Percentiles rank a stretch among this genome's conserved stretches.
Evolutionary conservation across 1,140 invertebrate genomes (phyloP).

Genomic region (Saccostrea glomerata): DNA sequence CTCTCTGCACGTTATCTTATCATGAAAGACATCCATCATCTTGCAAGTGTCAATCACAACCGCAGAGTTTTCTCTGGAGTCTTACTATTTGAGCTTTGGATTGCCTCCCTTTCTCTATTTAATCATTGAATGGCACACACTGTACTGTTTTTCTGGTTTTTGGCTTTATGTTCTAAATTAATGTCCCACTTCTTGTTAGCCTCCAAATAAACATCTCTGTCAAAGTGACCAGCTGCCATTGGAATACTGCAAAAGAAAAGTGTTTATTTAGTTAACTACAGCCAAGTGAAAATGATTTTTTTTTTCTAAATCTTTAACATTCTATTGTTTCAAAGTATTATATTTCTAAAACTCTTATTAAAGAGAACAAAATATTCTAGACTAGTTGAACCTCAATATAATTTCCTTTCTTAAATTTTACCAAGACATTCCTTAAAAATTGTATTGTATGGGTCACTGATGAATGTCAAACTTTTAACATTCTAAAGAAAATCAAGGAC

Average conservation of each 20-base stretch:
- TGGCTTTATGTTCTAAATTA: neutral
- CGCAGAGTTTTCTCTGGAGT: neutral
- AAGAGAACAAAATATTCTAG: too few species aligned
- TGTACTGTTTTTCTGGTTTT: conserved; percentile 42
- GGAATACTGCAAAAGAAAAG: conserved; percentile 54
- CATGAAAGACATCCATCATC: neutral
- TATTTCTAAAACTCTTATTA: too few species aligned
- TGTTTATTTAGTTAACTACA: neutral
- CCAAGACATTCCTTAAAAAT: too few species aligned
- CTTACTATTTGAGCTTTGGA: neutral
- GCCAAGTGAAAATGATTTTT: neutral
- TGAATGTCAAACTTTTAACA: too few species aligned
- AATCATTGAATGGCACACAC: conserved; percentile 49
- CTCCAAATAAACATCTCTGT: conserved; percentile 67
- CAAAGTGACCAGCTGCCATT: conserved; percentile 66
- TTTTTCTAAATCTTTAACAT: too few species aligned
- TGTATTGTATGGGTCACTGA: too few species aligned
- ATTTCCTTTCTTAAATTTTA: too few species aligned
- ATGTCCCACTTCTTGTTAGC: conserved; percentile 53
- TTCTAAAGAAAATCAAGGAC: too few species aligned
- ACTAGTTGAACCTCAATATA: too few species aligned
- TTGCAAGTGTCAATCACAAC: neutral
- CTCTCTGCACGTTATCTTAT: neutral
- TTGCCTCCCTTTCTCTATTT: neutral
- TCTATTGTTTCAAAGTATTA: too few species aligned